Conservation (phyloP, 2,888 invertebrate genomes). For the Caenorhabditis becei region DNA sequence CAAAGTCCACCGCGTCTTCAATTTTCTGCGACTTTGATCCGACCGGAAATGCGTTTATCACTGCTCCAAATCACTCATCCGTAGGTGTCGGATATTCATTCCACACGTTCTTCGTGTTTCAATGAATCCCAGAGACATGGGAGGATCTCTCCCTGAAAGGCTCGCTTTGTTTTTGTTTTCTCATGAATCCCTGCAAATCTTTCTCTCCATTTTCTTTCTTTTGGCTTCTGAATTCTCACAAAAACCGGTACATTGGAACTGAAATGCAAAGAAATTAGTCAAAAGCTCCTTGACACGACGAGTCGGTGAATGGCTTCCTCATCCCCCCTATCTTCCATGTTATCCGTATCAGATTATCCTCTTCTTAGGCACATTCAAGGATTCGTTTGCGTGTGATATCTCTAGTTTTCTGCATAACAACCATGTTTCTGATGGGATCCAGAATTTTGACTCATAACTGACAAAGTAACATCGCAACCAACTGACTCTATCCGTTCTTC, state of each 20-base stretch:
- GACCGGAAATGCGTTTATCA: not conserved
- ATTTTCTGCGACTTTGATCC: not conserved
- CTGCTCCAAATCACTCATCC: not conserved
- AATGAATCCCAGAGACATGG: not conserved
- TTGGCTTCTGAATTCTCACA: not conserved
- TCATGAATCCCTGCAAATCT: not conserved
- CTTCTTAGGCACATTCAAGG: not conserved
- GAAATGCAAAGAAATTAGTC: not conserved
- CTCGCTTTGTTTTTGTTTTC: not conserved
- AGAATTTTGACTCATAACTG: not conserved
- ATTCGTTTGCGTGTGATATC: not conserved
- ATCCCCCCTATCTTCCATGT: constrained; percentile 1
- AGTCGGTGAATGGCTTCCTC: constrained; percentile 21
- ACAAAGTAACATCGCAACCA: not conserved
- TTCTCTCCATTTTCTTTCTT: not conserved
- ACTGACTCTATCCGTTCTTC: not conserved
- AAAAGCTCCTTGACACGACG: not conserved
- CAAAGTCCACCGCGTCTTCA: not conserved
- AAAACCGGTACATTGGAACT: not conserved
- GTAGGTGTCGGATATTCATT: not conserved
- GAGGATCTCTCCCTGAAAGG: no score
- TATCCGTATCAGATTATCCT: constrained; percentile 38
- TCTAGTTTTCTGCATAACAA: not conserved
- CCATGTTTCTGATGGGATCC: not conserved
- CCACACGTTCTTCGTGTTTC: not conserved